Conservation (phyloP, 1,140 invertebrate genomes). For the Hylaeus anthracinus region DNA sequence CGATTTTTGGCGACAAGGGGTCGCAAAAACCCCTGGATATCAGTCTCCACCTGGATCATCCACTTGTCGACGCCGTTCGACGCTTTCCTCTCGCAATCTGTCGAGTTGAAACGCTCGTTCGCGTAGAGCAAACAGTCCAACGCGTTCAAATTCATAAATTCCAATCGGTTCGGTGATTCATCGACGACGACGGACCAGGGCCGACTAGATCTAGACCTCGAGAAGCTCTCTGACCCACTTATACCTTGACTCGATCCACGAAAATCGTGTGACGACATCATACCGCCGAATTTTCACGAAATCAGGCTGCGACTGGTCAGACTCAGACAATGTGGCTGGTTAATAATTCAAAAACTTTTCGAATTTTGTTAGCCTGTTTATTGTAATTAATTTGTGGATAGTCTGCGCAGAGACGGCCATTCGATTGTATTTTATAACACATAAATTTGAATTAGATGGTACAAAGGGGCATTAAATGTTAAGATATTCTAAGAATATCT, state of each 20-base stretch:
- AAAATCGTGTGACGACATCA: constrained; percentile 26
- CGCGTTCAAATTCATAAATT: constrained; percentile 33
- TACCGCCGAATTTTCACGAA: no score
- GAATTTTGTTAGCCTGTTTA: no score
- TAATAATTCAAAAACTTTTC: no score
- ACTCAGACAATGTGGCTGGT: no score
- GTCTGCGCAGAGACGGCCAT: no score
- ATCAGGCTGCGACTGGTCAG: no score
- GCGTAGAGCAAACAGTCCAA: neutral
- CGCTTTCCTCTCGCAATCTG: neutral
- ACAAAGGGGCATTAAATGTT: no score
- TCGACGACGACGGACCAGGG: constrained; percentile 29
- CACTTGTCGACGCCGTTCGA: neutral
- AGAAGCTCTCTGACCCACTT: constrained; percentile 48
- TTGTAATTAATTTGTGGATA: no score
- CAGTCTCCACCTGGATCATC: neutral
- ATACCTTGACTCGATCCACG: neutral
- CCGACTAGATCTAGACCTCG: constrained; percentile 45
- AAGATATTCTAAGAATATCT: no score
- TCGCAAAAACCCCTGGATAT: neutral
- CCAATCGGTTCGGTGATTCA: constrained; percentile 40
- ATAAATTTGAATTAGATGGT: no score
- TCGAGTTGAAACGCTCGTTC: neutral
- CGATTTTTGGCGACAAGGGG: neutral
- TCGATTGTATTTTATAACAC: no score